phyloP scores from a whole-genome alignment of 2,113 vertebrate species.

The Colinus virginianus region DNA sequence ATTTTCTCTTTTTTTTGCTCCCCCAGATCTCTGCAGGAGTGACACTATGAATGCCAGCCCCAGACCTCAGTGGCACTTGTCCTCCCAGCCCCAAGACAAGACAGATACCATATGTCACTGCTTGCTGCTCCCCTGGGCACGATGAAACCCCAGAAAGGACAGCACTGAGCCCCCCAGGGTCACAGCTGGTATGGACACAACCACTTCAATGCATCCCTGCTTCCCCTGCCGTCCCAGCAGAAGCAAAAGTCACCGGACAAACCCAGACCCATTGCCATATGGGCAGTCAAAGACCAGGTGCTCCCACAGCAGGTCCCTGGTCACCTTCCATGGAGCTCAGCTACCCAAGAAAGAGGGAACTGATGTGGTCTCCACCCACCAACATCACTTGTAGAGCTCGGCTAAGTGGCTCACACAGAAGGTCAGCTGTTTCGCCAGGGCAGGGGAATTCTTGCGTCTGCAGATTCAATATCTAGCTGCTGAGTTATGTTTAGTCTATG shows the following conservation, averaged over 20 bases:
- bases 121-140: background rate
- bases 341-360: background rate
- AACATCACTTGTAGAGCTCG: background rate
- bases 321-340: background rate
- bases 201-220: background rate
- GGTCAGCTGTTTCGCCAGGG: background rate
- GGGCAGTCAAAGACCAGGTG: background rate
- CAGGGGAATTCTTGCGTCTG: slow-evolving; percentile 23
- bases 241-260: background rate
- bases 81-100: background rate
- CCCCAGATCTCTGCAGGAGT: background rate
- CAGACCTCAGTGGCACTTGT: background rate
- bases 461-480: background rate
- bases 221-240: too few relatives aligned
- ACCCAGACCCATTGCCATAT: accelerated
- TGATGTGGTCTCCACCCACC: background rate
- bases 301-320: accelerated
- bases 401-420: background rate
- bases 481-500: slow-evolving; percentile 62
- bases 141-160: background rate
- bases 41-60: background rate
- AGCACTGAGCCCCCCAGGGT: background rate
- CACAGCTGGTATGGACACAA: background rate
- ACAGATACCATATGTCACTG: background rate
- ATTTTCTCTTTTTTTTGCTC: background rate